These are phyloP conservation scores for Procapra przewalskii DNA, from an alignment of 2,113 vertebrate species.

Conservation along the genomic window DNA sequence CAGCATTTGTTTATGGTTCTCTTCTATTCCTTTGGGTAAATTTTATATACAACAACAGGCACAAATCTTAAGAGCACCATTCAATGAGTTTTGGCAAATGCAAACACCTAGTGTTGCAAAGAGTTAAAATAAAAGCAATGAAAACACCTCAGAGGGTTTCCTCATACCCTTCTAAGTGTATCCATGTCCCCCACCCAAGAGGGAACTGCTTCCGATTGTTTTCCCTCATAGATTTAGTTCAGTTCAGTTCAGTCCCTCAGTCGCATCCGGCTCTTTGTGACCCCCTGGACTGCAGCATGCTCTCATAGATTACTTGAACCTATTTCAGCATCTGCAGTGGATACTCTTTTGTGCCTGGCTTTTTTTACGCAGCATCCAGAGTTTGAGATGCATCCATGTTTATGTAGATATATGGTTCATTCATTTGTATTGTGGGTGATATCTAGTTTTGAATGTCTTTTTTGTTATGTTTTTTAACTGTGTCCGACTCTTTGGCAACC, in stretches of 20 bases:
- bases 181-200: too few species aligned
- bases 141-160: not conserved
- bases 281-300: too few species aligned
- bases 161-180: not conserved
- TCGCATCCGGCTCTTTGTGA: fast-evolving
- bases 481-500: too few species aligned
- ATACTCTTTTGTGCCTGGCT: not conserved
- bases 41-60: not conserved
- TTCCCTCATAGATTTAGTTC: too few species aligned
- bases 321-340: not conserved
- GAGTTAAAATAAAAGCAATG: not conserved
- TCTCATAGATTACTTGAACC: too few species aligned
- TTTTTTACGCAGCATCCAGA: not conserved
- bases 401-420: too few species aligned
- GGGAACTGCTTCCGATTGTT: too few species aligned
- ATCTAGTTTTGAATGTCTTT: not conserved
- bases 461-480: too few species aligned
- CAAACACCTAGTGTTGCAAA: not conserved
- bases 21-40: not conserved
- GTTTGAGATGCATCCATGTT: not conserved
- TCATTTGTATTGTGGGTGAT: not conserved
- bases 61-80: not conserved
- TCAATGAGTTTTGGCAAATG: not conserved
- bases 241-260: too few species aligned
- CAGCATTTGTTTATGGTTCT: too few species aligned